Evolutionary conservation across 2,797 vertebrate species (phyloP), one percentile per base, ranked within the genome.

Genomic region (Acomys russatus): DNA sequence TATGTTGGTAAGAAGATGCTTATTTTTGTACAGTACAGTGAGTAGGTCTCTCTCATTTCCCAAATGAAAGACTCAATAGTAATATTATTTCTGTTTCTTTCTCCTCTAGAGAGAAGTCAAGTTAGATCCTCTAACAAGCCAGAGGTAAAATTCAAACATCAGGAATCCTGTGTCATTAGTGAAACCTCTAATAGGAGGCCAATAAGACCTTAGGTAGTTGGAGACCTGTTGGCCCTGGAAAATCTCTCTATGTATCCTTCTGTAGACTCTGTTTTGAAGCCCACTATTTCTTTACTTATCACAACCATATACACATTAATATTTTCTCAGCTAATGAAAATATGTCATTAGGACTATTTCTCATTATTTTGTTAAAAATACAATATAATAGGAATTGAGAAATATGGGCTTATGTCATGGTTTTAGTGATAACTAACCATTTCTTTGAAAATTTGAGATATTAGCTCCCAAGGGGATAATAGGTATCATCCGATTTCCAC

Each of bases 11-110:
- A 83, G 76, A 35, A 82, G 23, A 59, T 33, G 12, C 0, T 73
- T 78, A 18, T 76, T 15, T 49, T 54, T 30, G 33, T 93, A 17
- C 18, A 30, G 76, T 74, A 95, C 49, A 66, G 73, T 14, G 6
- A 85, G 73, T 82, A 95, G 74, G 54, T 89, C 74, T 84, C 59
- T 56, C 89, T 86, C 9, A 44, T 91, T 83, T 54, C 64, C 5
- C 64, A 6, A 23, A 2, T 74, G 78, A 88, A 92, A 56, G 4
- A 86, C 51, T 30, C 18, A n/a, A 44, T 0, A 35, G 54, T 82
- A 92, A 86, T 83, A 94, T 30, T 95, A 38, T 80, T 91, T 63
- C 82, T 80, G n/a, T 64, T 88, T 74, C 74, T 95, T 87, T 28
- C 6, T 83, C 15, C 68, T 90, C 70, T 88, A 74, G 63, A 64